Percentiles rank a stretch among this genome's conserved stretches.
Conservation (phyloP, 2,113 vertebrate genomes). For the Delphinus delphis region DNA sequence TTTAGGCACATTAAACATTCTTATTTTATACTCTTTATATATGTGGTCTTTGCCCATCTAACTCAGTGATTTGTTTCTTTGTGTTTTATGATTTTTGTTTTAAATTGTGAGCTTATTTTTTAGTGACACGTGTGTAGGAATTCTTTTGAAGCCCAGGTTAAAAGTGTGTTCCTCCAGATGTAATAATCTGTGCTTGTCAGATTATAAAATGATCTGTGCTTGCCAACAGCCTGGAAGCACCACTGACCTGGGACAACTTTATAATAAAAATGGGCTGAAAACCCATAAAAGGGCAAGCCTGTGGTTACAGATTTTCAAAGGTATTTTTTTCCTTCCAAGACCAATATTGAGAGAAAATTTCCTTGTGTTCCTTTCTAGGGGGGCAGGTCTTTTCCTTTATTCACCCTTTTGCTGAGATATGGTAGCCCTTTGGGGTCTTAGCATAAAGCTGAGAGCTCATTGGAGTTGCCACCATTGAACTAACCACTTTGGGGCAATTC, state of each 20-base stretch:
- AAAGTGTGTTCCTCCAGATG: not conserved
- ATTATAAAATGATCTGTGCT: not conserved
- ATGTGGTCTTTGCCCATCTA: not conserved
- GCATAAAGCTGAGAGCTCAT: not conserved
- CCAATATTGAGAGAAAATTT: not conserved
- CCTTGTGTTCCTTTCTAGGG: not conserved
- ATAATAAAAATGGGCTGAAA: conserved; percentile 36
- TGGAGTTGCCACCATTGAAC: not conserved
- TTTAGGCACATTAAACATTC: not conserved
- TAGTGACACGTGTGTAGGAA: not conserved
- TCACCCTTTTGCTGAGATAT: not conserved
- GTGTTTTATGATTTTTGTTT: not conserved
- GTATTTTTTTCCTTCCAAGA: not conserved
- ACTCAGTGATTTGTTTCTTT: conserved; percentile 2
- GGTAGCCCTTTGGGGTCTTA: not conserved
- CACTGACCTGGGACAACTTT: not conserved
- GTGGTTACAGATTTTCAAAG: not conserved
- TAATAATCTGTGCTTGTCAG: no score
- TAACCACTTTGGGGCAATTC: not conserved
- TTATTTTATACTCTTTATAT: not conserved
- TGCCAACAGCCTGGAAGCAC: not conserved
- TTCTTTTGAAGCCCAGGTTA: not conserved
- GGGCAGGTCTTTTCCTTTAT: not conserved
- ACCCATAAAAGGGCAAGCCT: not conserved
- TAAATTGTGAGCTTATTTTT: not conserved